Base-by-base conservation (phyloP, 2,888 invertebrate species). In the Idaea dimidiata region DNA sequence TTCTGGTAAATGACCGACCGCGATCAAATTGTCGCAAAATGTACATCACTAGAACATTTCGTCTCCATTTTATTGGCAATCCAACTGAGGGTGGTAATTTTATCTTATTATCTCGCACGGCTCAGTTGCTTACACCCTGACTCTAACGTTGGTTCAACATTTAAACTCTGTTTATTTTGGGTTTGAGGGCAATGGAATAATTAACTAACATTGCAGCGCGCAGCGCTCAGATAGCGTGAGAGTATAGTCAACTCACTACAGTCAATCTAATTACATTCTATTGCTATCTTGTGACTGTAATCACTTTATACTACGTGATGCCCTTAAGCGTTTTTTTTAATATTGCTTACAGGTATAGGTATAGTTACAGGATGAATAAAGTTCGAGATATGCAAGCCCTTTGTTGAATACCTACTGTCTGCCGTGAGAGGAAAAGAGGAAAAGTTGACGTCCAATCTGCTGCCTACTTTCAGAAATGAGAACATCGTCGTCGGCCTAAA, bases 381-480 rank as follows among this genome's bases (percentile, higher is more conserved):
- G 77, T 80, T 86, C 74, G 79, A 74, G 78, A 80, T 75, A 83
- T 79, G 74, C 71, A 76, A 81, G 80, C 77, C 83, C 78, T 87
- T 86, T 87, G 79, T 24, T 84, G 77, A 78, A 68, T 70, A 77
- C 71, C 72, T 80, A 77, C 75, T 76, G 77, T 81, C 81, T 83
- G 80, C 80, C 81, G 77, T 76, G 74, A 73, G 69, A 76, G 66
- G 68, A 79, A 83, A 86, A 84, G 77, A 76, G 73, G 77, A 81
- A 86, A 88, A 86, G 81, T 85, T 87, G 85, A 81, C 82, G 86
- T 87, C 77, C 84, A 84, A 87, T 87, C 83, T 81, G 77, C 77
- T 83, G 83, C 81, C 80, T 86, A 86, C 86, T 87, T 86, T 84
- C 71, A 82, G 79, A 88, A 83, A 88, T 87, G 86, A 87, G 80